These are phyloP conservation scores for Corythornis madagascariensis DNA, from an alignment of 2,113 vertebrate species.

Conservation along the genomic window DNA sequence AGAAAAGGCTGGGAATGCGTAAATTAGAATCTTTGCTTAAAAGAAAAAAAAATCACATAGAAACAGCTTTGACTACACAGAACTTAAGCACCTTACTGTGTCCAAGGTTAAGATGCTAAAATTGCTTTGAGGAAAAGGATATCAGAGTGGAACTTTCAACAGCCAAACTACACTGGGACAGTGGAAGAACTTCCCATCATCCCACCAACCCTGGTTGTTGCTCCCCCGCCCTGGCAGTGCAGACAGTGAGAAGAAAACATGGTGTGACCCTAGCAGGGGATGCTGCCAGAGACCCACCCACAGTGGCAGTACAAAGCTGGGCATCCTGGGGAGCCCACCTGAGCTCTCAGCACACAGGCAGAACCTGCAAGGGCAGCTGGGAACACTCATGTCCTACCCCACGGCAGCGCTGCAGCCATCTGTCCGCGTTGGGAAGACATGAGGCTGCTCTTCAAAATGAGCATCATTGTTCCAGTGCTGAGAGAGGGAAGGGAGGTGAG, in stretches of 20 bases:
- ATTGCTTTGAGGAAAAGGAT: background rate
- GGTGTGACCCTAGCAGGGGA: accelerated
- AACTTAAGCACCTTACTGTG: background rate
- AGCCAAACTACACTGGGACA: background rate
- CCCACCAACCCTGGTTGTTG: background rate
- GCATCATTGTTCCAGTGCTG: background rate
- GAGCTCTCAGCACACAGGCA: background rate
- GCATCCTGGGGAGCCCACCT: background rate
- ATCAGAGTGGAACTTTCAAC: background rate
- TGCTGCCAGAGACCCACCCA: background rate
- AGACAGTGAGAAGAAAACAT: accelerated
- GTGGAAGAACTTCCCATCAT: background rate
- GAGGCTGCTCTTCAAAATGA: background rate
- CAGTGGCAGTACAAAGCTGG: background rate
- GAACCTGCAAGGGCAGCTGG: background rate
- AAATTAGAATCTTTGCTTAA: background rate
- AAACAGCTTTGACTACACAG: background rate
- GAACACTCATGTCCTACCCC: background rate
- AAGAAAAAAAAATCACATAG: background rate
- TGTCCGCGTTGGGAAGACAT: background rate
- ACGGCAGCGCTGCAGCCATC: background rate
- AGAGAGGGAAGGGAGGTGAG: background rate
- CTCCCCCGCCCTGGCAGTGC: background rate
- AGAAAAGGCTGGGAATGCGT: background rate
- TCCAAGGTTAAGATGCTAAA: background rate